Base-by-base conservation (phyloP, 2,113 vertebrate genomes). In the Noturus placidus region DNA sequence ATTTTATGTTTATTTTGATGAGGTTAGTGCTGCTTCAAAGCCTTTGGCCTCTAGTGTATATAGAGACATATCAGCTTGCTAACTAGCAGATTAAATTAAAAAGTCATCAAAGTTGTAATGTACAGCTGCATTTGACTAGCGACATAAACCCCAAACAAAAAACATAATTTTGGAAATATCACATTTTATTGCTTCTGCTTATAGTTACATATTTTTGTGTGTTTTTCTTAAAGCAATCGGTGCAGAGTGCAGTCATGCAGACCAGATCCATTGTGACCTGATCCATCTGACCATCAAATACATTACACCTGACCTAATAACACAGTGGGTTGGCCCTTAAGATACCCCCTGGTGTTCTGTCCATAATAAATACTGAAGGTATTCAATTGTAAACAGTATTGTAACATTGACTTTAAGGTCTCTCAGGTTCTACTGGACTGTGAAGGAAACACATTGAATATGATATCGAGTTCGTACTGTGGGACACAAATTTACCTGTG, bases 401-500 rank as follows among this genome's bases (percentile, higher is more conserved):
- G 30, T 38, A 81, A 38, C 17, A 38, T 0, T 57, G 33, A 59
- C 19, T 20, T n/a, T 42, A 50, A 22, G 2, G 56, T 78, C 10
- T 76, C 3, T 61, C 54, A 30, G 30, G 38, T 35, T 38, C 57
- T 86, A 33, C 56, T 50, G 27, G 63, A 7, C 56, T 57, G 77
- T 69, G 27, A 52, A 13, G 11, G 15, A 13, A 15, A 78, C 67
- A 56, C 67, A 33, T 0, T 35, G n/a, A 80, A 80, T 56, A n/a
- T 27, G 30, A 85, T 20, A 42, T 38, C 63, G 83, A 20, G n/a
- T 6, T 8, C 59, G 14, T 3, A 19, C 1, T 17, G 50, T 35
- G 83, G 46, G 35, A 35, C 25, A 50, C 27, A 20, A 50, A 22
- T 46, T 89, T 83, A 87, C 63, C 88, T 76, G 63, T 25, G 50